Evolutionary conservation across 2,797 vertebrate genomes (phyloP).

Genomic region (Hemibagrus guttatus): DNA sequence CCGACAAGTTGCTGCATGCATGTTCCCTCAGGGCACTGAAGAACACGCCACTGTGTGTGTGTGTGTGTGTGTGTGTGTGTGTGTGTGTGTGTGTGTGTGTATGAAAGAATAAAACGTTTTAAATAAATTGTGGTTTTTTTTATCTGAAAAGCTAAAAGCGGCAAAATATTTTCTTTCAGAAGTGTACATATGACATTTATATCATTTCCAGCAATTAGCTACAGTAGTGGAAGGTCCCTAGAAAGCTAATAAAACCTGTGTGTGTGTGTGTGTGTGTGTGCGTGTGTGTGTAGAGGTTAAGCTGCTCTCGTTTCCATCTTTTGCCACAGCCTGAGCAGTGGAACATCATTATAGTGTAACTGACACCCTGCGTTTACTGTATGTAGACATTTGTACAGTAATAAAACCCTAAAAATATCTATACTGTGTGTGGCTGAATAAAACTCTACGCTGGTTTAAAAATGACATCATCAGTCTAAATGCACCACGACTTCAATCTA

Average conservation of each 20-base stretch:
- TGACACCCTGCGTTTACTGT: conserved; percentile 28
- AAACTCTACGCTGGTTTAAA: not conserved
- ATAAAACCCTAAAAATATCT: not conserved
- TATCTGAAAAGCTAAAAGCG: not conserved
- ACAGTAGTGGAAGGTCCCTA: not conserved
- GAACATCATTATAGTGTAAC: conserved; percentile 1
- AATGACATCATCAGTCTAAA: conserved; percentile 5
- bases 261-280: conserved; percentile 6
- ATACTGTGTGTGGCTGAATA: not conserved
- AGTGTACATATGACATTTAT: not conserved
- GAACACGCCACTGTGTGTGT: conserved; percentile 15
- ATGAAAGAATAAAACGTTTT: not conserved
- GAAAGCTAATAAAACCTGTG: not conserved
- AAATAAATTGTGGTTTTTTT: not conserved
- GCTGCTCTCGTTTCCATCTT: conserved; percentile 1
- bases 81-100: not conserved
- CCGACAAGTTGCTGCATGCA: conserved; percentile 31
- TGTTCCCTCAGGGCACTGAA: conserved; percentile 11
- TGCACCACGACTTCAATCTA: no score
- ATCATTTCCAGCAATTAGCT: not conserved
- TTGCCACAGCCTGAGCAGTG: not conserved
- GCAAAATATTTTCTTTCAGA: not conserved
- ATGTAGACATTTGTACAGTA: not conserved
- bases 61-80: conserved; percentile 6
- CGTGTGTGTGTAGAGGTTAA: conserved; percentile 29